These are phyloP conservation scores for Bos indicus DNA, from an alignment of 2,113 vertebrate genomes.

Conservation along the genomic window DNA sequence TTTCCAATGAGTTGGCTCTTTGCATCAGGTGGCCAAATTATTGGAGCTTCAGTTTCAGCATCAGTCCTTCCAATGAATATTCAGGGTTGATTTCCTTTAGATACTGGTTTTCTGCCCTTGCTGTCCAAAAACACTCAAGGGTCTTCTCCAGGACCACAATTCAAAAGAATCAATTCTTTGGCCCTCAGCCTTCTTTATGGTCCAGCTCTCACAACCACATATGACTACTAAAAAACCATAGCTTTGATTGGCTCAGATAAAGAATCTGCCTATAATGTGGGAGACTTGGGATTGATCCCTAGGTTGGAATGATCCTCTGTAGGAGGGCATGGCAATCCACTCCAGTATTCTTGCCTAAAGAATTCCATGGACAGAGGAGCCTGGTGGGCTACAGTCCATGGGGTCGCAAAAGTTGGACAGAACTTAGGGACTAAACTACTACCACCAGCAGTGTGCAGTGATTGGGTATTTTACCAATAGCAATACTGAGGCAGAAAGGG, in stretches of 20 bases:
- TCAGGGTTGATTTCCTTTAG: neutral
- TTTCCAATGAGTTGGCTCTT: neutral
- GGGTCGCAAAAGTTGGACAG: neutral
- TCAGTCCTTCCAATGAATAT: neutral
- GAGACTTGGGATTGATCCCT: neutral
- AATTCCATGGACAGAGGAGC: neutral
- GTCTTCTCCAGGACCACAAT: neutral
- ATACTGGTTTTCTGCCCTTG: neutral
- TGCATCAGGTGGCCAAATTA: neutral
- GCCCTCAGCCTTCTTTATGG: neutral
- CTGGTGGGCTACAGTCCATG: neutral
- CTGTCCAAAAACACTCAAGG: neutral
- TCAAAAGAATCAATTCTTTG: neutral
- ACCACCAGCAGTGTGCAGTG: neutral
- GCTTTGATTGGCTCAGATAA: neutral
- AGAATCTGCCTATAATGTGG: neutral
- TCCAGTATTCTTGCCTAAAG: neutral
- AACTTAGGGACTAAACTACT: neutral
- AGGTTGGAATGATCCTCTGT: neutral
- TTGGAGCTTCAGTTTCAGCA: neutral
- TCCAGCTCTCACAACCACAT: neutral
- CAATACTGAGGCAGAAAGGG: neutral
- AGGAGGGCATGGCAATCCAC: neutral
- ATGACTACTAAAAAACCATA: neutral
- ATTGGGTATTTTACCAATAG: neutral